A percentile compares a stretch with the other conserved stretches of the same genome.
phyloP scores from a whole-genome alignment of 1,140 invertebrate genomes.

The Cherax destructor region DNA sequence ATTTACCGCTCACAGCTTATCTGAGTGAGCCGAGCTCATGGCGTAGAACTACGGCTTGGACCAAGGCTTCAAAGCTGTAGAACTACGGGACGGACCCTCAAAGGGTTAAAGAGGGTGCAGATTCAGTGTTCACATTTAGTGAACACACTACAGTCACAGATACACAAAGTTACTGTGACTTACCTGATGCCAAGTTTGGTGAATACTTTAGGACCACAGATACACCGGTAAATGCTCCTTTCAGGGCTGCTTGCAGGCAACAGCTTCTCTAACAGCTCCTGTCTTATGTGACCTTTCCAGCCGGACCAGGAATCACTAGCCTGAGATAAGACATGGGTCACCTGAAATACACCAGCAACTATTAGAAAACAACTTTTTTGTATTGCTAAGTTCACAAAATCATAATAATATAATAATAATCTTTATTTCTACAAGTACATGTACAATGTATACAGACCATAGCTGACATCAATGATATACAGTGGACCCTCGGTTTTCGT shows the following conservation, averaged over 20 bases:
- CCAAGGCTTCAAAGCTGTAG: no score
- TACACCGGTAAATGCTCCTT: background rate
- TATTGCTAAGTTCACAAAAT: no score
- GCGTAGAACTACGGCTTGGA: no score
- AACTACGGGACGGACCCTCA: no score
- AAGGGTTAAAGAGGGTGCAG: no score
- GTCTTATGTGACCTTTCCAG: background rate
- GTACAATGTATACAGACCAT: no score
- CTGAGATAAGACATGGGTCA: slow-evolving; percentile 15
- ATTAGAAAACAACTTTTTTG: background rate
- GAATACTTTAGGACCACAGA: slow-evolving; percentile 2
- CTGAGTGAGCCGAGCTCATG: background rate
- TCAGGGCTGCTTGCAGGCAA: background rate
- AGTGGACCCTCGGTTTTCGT: no score
- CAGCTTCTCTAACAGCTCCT: slow-evolving; percentile 8
- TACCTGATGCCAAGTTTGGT: slow-evolving; percentile 25
- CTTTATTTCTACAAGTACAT: no score
- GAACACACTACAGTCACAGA: no score
- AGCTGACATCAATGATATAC: no score
- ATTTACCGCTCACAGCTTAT: background rate
- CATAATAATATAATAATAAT: no score
- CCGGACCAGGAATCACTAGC: slow-evolving; percentile 4
- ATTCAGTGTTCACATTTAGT: no score
- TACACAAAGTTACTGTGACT: background rate
- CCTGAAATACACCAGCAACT: background rate